These are phyloP conservation scores for Dolichopus griseipennis DNA, from an alignment of 2,888 invertebrate genomes.

Conservation along the genomic window DNA sequence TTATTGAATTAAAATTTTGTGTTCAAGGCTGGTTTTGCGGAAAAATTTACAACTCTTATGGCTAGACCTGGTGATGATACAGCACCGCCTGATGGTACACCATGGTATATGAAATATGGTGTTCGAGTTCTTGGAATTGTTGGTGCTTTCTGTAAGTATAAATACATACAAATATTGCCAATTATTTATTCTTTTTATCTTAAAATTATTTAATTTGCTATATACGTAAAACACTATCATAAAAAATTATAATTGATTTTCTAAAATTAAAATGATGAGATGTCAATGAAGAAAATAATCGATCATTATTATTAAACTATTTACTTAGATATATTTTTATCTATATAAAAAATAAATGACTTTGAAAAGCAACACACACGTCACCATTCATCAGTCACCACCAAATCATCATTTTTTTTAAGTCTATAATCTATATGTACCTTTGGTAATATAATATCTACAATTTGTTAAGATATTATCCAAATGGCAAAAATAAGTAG, in stretches of 20 bases:
- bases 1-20: conserved; percentile 12
- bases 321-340: background rate
- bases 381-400: background rate
- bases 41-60: conserved; percentile 71
- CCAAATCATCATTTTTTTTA: too few species aligned
- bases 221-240: background rate
- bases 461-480: too few species aligned
- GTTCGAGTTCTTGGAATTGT: conserved; percentile 74
- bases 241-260: background rate
- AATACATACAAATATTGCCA: conserved; percentile 14
- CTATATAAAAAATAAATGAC: background rate
- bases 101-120: conserved; percentile 85
- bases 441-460: too few species aligned
- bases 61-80: conserved; percentile 69
- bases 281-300: background rate
- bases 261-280: background rate
- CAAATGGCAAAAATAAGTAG: too few species aligned
- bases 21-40: conserved; percentile 57
- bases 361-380: background rate
- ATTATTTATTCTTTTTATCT: background rate
- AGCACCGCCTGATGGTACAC: conserved; percentile 68
- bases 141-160: conserved; percentile 69
- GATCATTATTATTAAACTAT: background rate
- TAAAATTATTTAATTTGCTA: background rate
- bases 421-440: too few species aligned